Conservation (phyloP, 2,888 invertebrate genomes). For the Spisula solida region DNA sequence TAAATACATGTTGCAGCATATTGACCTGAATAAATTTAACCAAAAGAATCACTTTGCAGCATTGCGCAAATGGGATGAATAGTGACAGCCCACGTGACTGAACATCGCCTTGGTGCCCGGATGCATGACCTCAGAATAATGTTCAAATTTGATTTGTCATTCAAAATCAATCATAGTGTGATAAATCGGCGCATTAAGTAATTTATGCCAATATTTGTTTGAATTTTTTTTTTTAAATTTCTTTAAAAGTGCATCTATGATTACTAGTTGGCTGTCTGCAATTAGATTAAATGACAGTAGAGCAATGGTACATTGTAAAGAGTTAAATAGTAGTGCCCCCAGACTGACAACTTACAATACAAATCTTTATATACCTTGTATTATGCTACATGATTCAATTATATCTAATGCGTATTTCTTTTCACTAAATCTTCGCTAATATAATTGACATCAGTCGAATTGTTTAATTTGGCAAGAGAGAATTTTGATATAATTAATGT, state of each 20-base stretch:
- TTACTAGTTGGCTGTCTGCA: neutral
- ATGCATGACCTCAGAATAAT: no score
- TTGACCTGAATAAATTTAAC: no score
- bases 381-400: neutral
- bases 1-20: no score
- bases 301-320: neutral
- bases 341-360: neutral
- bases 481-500: conserved; percentile 21
- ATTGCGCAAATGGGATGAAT: no score
- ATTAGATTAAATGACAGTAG: neutral
- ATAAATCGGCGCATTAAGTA: neutral
- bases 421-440: neutral
- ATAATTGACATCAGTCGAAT: conserved; percentile 30
- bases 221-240: neutral
- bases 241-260: neutral
- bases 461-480: conserved; percentile 40
- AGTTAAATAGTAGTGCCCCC: neutral
- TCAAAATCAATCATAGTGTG: no score
- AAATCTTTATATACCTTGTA: neutral
- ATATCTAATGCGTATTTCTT: conserved; percentile 17
- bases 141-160: no score
- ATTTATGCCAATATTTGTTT: neutral
- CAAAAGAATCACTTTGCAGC: no score
- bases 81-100: no score
- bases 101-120: no score